Base-by-base conservation (phyloP, 2,888 invertebrate genomes). In the Caenorhabditis imperialis region DNA sequence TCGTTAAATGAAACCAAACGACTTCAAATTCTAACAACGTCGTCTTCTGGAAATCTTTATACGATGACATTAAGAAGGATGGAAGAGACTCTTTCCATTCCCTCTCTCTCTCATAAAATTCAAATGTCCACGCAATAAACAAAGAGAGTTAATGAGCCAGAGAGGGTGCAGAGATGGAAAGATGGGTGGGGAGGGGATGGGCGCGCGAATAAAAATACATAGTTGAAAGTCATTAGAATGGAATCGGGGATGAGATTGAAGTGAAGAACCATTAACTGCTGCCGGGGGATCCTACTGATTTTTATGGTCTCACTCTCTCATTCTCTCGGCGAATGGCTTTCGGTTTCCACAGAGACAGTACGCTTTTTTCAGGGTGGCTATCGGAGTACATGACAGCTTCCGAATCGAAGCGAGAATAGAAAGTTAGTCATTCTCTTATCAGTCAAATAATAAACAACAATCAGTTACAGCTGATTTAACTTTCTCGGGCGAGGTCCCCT, bases 61-160 rank as follows among this genome's bases (percentile, higher is more conserved):
- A 67, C 67, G 67, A 67, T 57, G 57, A 57, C 57, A 57, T 50
- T 50, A 57, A 65, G 50, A 50, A 57, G 53, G 48, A 57, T 42
- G 25, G 44, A 45, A 74, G 30, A 38, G 47, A 62, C 47, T 33
- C 27, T 37, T n/a, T n/a, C n/a, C n/a, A n/a, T n/a, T n/a, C n/a
- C n/a, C 45, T 57, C 50, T 65, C 47, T 58, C 44, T 67, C 55
- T 65, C 61, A 61, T 55, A 73, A 67, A 73, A 67, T 67, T 67
- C 67, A 67, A 67, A 67, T 57, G 67, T 67, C 67, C 67, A 57
- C 67, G 67, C 67, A 67, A 67, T 67, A 67, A 67, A 61, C 54
- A 67, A 67, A 73, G 65, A 61, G 69, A 61, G 67, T 45, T 62
- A 74, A 65, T 60, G 62, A 61, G 74, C 61, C 67, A 42, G 30